Conservation (phyloP, 2,888 invertebrate genomes). For the Tipula unca region DNA sequence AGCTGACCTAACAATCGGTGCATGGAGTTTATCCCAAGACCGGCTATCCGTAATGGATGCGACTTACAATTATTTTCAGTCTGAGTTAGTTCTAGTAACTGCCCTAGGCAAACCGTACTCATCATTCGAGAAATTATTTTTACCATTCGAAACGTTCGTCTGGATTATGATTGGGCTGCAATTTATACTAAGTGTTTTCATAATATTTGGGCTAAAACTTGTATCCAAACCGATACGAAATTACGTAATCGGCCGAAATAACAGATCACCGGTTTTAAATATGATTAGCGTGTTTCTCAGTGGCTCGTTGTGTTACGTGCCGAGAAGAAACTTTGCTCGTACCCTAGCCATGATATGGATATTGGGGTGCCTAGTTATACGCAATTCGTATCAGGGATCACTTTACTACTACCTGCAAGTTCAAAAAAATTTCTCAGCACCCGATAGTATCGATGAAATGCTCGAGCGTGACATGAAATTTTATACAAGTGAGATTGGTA, state of each 20-base stretch:
- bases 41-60: slow-evolving; percentile 15
- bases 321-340: slow-evolving; percentile 24
- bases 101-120: too few relatives aligned
- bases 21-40: not conserved
- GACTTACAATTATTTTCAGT: too few relatives aligned
- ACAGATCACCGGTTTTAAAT: slow-evolving; percentile 18
- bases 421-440: not conserved
- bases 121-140: too few relatives aligned
- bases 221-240: not conserved
- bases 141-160: not conserved
- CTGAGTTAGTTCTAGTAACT: too few relatives aligned
- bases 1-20: slow-evolving; percentile 23
- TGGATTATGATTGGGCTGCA: slow-evolving; percentile 20
- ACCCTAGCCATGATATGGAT: slow-evolving; percentile 25
- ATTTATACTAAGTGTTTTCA: not conserved
- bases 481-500: not conserved
- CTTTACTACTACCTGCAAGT: slow-evolving; percentile 24
- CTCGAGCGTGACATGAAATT: not conserved
- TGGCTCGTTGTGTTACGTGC: slow-evolving; percentile 19
- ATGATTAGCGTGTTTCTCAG: slow-evolving; percentile 23
- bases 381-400: slow-evolving; percentile 25
- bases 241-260: slow-evolving; percentile 23
- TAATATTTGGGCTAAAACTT: slow-evolving; percentile 20
- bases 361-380: slow-evolving; percentile 21
- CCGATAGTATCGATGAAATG: not conserved